A percentile compares a stretch with the other conserved stretches of the same genome.
Conservation (phyloP, 2,797 vertebrate species). For the Uromys caudimaculatus region DNA sequence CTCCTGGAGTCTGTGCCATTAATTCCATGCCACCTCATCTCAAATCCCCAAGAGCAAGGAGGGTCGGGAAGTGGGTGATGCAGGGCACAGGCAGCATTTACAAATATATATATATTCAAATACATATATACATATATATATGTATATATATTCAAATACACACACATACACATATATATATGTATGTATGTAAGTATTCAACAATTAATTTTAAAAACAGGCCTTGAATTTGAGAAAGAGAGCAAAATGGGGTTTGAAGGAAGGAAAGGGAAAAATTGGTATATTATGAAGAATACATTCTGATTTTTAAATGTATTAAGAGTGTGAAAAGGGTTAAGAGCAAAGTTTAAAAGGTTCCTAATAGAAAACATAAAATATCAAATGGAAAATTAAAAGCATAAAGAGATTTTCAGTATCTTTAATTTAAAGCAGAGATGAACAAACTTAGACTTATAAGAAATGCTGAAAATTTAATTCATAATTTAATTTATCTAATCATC, state of each 20-base stretch:
- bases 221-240: neutral
- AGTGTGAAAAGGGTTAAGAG: neutral
- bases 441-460: neutral
- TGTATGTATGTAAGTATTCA: neutral
- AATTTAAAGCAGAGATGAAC: neutral
- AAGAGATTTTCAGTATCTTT: neutral
- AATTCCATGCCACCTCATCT: neutral
- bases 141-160: no score
- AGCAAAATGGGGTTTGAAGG: neutral
- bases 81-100: neutral
- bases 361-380: neutral
- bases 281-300: neutral
- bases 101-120: neutral
- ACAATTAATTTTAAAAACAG: neutral
- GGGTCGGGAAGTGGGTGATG: no score
- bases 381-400: neutral
- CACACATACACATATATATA: neutral
- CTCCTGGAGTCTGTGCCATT: neutral
- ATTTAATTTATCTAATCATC: constrained; percentile 13
- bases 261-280: neutral
- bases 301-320: neutral
- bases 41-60: neutral
- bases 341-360: neutral
- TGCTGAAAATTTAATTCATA: neutral
- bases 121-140: neutral